Conservation (phyloP, 2,797 vertebrate genomes). For the Cynopterus sphinx region DNA sequence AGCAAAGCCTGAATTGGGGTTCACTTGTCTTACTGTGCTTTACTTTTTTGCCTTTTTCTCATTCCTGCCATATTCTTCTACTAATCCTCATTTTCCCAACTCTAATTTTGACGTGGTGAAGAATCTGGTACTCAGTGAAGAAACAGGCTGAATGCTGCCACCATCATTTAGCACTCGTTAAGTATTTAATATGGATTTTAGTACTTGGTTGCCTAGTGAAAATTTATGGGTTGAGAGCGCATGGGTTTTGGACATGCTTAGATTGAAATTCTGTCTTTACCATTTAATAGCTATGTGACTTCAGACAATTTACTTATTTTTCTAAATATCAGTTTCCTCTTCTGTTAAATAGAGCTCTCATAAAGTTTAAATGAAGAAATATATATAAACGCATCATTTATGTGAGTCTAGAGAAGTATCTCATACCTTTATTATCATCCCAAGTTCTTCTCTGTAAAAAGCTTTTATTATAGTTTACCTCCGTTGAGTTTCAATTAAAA, state of each 20-base stretch:
- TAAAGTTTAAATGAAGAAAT: background rate
- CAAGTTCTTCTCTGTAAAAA: conserved; percentile 12
- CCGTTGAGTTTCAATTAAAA: background rate
- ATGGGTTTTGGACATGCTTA: background rate
- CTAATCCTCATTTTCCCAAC: background rate
- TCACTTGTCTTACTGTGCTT: background rate
- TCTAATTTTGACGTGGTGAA: background rate
- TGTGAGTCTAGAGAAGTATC: background rate
- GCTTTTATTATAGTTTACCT: background rate
- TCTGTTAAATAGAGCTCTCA: background rate
- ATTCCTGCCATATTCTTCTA: background rate
- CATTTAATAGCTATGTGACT: background rate
- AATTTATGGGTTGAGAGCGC: background rate
- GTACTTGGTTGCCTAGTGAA: background rate
- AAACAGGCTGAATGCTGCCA: background rate
- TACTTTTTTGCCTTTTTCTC: background rate
- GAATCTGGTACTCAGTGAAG: background rate
- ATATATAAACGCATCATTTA: background rate
- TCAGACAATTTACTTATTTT: background rate
- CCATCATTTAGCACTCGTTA: background rate
- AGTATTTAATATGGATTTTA: background rate
- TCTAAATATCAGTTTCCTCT: background rate
- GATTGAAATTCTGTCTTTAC: background rate
- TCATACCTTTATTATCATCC: background rate
- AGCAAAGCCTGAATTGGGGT: background rate